Percentiles rank a stretch among this genome's conserved stretches.
phyloP scores from a whole-genome alignment of 1,140 invertebrate genomes.

The Ostrea edulis region DNA sequence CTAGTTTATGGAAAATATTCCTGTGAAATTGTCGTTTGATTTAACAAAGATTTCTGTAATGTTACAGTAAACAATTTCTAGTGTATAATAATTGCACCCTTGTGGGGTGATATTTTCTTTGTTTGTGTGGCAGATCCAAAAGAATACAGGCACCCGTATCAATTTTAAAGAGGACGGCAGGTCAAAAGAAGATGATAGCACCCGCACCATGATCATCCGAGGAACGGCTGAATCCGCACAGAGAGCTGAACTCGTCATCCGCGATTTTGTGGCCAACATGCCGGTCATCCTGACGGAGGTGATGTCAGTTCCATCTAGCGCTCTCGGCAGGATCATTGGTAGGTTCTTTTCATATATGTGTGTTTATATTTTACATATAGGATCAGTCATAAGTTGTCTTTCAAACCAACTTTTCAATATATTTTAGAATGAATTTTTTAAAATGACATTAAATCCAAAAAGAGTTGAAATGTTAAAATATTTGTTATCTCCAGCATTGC shows the following conservation, averaged over 20 bases:
- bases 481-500: background rate
- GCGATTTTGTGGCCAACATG: slow-evolving; percentile 85
- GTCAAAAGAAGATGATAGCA: slow-evolving; percentile 52
- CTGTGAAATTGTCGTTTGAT: too few species aligned
- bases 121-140: slow-evolving; percentile 82
- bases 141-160: slow-evolving; percentile 85
- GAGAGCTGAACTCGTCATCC: slow-evolving; percentile 86
- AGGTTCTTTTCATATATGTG: background rate
- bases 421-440: too few species aligned
- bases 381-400: background rate
- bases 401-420: too few species aligned
- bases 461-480: too few species aligned
- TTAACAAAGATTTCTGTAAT: too few species aligned
- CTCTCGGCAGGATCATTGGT: slow-evolving; percentile 85
- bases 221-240: slow-evolving; percentile 84
- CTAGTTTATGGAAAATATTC: too few species aligned
- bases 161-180: slow-evolving; percentile 83
- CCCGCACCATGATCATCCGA: slow-evolving; percentile 84
- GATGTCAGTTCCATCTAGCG: slow-evolving; percentile 83
- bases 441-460: too few species aligned
- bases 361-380: background rate
- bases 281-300: slow-evolving; percentile 84
- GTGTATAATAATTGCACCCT: too few species aligned
- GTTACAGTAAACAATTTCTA: too few species aligned
- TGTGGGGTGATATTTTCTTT: too few species aligned